Base-by-base conservation (phyloP, 2,888 invertebrate species). In the Noctua janthe region DNA sequence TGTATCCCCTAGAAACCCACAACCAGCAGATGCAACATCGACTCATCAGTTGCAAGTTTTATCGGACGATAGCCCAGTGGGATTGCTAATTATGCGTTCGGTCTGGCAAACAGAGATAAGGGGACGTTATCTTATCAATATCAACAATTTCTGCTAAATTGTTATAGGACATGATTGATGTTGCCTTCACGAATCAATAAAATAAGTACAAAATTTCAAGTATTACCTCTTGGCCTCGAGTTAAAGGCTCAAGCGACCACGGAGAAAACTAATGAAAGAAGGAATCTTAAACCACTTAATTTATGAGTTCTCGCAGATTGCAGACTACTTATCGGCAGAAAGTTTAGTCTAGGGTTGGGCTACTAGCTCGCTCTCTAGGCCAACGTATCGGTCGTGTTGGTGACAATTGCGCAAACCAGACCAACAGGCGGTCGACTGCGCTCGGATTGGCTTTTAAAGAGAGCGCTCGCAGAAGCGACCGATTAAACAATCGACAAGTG, bases 51-150 rank as follows among this genome's bases (percentile, higher is more conserved):
- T 81, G 75, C 66, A 73, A 23, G 62, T 51, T 76, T 79, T 81
- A 86, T 84, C 81, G 62, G 62, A 47, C 71, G n/a, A 77, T 76
- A 69, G 84, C 72, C 81, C 73, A 72, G 62, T 59, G 70, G 49
- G 20, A 78, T 74, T 76, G 69, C 70, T 67, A 79, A 86, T 85
- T 83, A 81, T 75, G 86, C 59, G 87, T 64, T 71, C 75, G 78
- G 71, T 81, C 64, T 67, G 81, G 79, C 79, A 72, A 71, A 82
- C 62, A 81, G 29, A 11, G 84, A 85, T 81, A 75, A 35, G 15
- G 23, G 47, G n/a, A 54, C 5, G 4, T 71, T 71, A 87, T 85
- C 84, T 84, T 77, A 87, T 84, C 87, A 73, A 75, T 77, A 75
- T 56, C 29, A 71, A 84, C 43, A 23, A 39, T 87, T 87, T 75